Conservation (phyloP, 2,888 invertebrate species). For the Leucophora obtusa region DNA sequence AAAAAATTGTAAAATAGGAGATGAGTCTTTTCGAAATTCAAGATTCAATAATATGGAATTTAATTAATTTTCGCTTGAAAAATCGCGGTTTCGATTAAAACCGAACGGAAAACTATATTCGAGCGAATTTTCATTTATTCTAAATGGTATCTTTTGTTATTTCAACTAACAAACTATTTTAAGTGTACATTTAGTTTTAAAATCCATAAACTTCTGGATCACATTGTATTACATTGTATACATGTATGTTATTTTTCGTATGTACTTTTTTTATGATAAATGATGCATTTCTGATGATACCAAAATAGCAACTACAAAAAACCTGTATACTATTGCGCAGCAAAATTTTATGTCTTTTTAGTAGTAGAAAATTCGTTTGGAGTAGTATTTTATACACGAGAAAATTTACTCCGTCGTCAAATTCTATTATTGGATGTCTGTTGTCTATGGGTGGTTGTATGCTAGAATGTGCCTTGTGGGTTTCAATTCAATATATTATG, state of each 20-base stretch:
- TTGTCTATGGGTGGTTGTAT: conserved; percentile 13
- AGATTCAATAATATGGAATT: too few relatives aligned
- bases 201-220: too few relatives aligned
- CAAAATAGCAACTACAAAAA: conserved; percentile 30
- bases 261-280: conserved; percentile 60
- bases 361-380: conserved; percentile 42
- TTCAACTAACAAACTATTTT: too few relatives aligned
- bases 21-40: too few relatives aligned
- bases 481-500: conserved; percentile 63
- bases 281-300: conserved; percentile 64
- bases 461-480: conserved; percentile 50
- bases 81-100: too few relatives aligned
- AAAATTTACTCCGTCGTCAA: conserved; percentile 39
- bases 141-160: too few relatives aligned
- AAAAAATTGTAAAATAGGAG: too few relatives aligned
- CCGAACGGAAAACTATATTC: too few relatives aligned
- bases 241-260: not conserved
- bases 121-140: too few relatives aligned
- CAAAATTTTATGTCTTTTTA: conserved; percentile 65
- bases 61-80: too few relatives aligned
- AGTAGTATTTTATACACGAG: not conserved
- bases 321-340: conserved; percentile 6
- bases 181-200: too few relatives aligned
- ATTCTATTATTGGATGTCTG: conserved; percentile 39
- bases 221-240: not conserved